phyloP scores from a whole-genome alignment of 2,888 invertebrate genomes.

The Apamea epomidion region DNA sequence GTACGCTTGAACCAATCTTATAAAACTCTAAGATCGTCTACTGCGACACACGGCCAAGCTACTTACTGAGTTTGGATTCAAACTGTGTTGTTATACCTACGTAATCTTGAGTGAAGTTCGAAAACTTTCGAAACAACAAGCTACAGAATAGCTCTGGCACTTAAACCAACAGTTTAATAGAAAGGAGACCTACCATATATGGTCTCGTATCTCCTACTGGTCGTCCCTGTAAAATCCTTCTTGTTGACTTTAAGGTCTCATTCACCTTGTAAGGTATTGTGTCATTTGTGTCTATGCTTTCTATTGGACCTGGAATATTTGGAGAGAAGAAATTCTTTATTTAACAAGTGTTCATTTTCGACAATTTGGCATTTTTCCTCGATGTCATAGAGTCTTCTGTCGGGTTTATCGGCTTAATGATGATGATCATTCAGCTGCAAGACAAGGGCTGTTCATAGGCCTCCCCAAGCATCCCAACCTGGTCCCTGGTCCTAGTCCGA shows the following conservation, averaged over 20 bases:
- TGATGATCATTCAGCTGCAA: no score
- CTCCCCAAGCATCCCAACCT: background rate
- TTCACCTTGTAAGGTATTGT: constrained; percentile 6
- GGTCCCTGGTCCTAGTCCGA: no score
- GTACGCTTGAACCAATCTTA: no score
- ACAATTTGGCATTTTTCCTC: background rate
- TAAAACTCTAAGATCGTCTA: no score
- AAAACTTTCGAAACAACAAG: no score
- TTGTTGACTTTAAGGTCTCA: constrained; percentile 49
- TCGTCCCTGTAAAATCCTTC: constrained; percentile 78
- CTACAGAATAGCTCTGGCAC: background rate
- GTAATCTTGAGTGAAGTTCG: background rate
- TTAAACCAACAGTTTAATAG: background rate
- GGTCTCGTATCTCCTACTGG: constrained; percentile 78
- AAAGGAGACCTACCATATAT: constrained; percentile 76
- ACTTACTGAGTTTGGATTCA: background rate
- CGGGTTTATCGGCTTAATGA: no score
- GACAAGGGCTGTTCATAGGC: background rate
- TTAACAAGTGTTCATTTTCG: background rate
- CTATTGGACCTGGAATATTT: constrained; percentile 40
- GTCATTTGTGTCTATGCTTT: background rate
- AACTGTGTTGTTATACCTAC: background rate
- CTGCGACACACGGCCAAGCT: no score
- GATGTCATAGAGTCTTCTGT: no score
- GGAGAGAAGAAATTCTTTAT: background rate